phyloP scores from a whole-genome alignment of 2,888 invertebrate species.

The Mylabris sibirica region DNA sequence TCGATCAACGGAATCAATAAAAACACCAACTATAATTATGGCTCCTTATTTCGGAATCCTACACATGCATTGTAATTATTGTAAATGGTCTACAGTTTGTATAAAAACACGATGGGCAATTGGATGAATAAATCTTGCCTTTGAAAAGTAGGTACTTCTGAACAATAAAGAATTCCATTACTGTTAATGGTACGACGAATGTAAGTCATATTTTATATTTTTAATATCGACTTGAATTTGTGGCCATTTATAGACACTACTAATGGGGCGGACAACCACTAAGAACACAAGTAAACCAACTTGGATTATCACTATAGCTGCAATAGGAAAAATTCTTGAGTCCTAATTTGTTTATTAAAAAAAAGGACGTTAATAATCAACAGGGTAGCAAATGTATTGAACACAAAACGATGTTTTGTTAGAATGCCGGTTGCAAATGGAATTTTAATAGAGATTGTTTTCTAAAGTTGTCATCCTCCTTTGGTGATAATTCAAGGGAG shows the following conservation, averaged over 20 bases:
- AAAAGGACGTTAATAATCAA: background rate
- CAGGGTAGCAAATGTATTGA: conserved; percentile 24
- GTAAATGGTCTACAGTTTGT: conserved; percentile 53
- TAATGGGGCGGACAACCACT: conserved; percentile 21
- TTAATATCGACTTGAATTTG: conserved; percentile 44
- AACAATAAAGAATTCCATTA: conserved; percentile 49
- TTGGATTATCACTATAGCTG: background rate
- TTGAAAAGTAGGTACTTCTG: conserved; percentile 45
- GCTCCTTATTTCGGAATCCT: conserved; percentile 59
- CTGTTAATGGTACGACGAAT: conserved; percentile 49
- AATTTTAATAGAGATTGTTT: conserved; percentile 51
- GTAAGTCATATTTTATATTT: conserved; percentile 50
- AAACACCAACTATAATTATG: conserved; percentile 56
- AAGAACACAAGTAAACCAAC: background rate
- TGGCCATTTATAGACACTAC: conserved; percentile 43
- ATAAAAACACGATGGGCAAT: conserved; percentile 53
- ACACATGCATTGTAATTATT: conserved; percentile 61
- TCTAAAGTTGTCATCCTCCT: conserved; percentile 39
- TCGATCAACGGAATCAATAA: conserved; percentile 58
- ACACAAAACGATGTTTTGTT: conserved; percentile 13
- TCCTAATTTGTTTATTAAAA: background rate
- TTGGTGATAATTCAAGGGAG: conserved; percentile 20
- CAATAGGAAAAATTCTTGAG: background rate
- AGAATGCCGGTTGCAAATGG: conserved; percentile 39
- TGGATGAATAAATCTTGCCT: conserved; percentile 55